A percentile compares a stretch with the other conserved stretches of the same genome.
phyloP scores from a whole-genome alignment of 2,113 vertebrate species.

The Lophius piscatorius region DNA sequence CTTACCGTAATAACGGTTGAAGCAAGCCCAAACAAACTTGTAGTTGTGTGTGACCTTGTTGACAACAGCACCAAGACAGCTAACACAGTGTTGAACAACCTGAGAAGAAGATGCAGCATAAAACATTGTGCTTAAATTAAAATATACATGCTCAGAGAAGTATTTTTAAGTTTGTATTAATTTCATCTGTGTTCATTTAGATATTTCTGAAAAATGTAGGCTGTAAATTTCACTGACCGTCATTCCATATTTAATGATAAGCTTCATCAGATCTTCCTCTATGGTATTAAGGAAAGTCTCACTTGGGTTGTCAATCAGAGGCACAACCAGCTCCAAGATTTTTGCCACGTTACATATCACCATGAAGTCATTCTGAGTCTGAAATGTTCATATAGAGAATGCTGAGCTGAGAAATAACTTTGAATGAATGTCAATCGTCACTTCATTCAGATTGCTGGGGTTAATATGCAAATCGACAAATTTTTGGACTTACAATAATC shows the following conservation, averaged over 20 bases:
- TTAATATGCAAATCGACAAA: too few relatives aligned
- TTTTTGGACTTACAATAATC: neutral
- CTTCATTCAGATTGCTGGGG: neutral
- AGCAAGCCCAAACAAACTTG: conserved; percentile 99
- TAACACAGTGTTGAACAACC: conserved; percentile 98
- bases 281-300: conserved; percentile 96
- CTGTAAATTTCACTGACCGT: conserved; percentile 80
- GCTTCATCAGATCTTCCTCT: conserved; percentile 99
- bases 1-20: conserved; percentile 97
- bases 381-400: conserved; percentile 13
- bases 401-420: neutral
- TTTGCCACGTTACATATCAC: conserved; percentile 99
- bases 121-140: neutral
- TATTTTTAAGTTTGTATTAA: neutral
- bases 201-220: neutral
- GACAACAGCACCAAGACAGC: conserved; percentile 95
- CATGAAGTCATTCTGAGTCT: conserved; percentile 98
- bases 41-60: conserved; percentile 99
- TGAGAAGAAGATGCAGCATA: conserved; percentile 65
- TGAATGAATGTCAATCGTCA: neutral
- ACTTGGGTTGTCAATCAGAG: conserved; percentile 94
- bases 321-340: conserved; percentile 95
- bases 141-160: neutral
- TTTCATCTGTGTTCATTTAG: neutral
- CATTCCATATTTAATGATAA: conserved; percentile 99